Conservation (phyloP, 2,888 invertebrate species). For the Cerastis rubricosa region DNA sequence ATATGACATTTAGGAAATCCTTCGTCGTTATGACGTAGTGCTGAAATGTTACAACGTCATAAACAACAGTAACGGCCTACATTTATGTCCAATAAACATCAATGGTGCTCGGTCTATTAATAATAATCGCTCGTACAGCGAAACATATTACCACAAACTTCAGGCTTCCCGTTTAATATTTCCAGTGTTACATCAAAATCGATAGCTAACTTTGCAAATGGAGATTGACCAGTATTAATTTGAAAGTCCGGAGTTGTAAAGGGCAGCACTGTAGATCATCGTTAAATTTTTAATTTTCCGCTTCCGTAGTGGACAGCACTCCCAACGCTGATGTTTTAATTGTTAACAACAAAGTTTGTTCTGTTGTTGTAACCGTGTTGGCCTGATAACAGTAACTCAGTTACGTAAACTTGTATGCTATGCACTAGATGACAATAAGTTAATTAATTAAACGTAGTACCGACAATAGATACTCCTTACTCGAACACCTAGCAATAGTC, state of each 20-base stretch:
- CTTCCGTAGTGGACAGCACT: conserved; percentile 51
- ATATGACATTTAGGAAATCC: conserved; percentile 26
- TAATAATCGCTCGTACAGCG: conserved; percentile 8
- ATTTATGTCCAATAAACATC: conserved; percentile 42
- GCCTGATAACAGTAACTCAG: conserved; percentile 25
- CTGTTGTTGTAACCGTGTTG: conserved; percentile 25
- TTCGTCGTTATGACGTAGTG: conserved; percentile 3
- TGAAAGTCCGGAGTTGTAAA: conserved; percentile 23
- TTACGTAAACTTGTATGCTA: conserved; percentile 8
- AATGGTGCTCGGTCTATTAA: conserved; percentile 31
- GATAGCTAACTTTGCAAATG: conserved; percentile 58
- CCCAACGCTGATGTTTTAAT: conserved; percentile 62
- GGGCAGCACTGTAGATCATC: conserved; percentile 31
- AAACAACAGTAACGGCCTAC: conserved; percentile 7
- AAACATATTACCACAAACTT: conserved; percentile 28
- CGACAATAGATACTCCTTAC: background rate
- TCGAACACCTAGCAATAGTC: background rate
- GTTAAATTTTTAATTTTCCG: conserved; percentile 69
- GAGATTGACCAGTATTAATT: conserved; percentile 48
- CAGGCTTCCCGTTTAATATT: conserved; percentile 19
- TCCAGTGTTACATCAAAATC: conserved; percentile 45
- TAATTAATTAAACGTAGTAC: conserved; percentile 12
- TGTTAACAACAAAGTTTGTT: conserved; percentile 60
- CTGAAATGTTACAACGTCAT: conserved; percentile 33
- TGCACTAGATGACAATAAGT: background rate